Conservation (phyloP, 2,888 invertebrate species). For the Caenorhabditis auriculariae region DNA sequence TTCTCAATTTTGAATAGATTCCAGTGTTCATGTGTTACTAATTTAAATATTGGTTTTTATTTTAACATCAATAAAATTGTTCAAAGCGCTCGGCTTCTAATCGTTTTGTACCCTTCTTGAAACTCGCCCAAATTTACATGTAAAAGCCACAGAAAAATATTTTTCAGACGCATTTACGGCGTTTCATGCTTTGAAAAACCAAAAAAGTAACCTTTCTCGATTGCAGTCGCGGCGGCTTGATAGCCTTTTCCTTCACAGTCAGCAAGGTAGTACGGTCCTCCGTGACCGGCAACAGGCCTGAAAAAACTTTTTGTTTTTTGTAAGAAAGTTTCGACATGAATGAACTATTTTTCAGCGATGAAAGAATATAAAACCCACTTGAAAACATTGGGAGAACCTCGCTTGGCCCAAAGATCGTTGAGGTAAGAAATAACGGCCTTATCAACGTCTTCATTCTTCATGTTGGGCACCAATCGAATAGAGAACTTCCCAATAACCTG, state of each 20-base stretch:
- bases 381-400: constrained; percentile 79
- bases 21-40: no score
- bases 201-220: constrained; percentile 37
- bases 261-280: constrained; percentile 88
- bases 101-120: no score
- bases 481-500: constrained; percentile 96
- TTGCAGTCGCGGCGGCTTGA: constrained; percentile 75
- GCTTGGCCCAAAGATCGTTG: constrained; percentile 76
- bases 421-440: constrained; percentile 76
- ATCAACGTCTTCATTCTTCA: constrained; percentile 73
- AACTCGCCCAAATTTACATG: no score
- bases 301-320: no score
- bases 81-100: no score
- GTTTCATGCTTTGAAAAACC: background rate
- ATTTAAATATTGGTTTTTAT: no score
- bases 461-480: constrained; percentile 91
- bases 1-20: no score
- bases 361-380: constrained; percentile 67
- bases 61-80: no score
- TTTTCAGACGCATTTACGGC: background rate
- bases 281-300: constrained; percentile 70
- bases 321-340: no score
- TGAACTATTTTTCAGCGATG: background rate
- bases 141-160: no score
- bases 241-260: constrained; percentile 90